Conservation (phyloP, 2,888 invertebrate species). For the Himalopsyche japonica region DNA sequence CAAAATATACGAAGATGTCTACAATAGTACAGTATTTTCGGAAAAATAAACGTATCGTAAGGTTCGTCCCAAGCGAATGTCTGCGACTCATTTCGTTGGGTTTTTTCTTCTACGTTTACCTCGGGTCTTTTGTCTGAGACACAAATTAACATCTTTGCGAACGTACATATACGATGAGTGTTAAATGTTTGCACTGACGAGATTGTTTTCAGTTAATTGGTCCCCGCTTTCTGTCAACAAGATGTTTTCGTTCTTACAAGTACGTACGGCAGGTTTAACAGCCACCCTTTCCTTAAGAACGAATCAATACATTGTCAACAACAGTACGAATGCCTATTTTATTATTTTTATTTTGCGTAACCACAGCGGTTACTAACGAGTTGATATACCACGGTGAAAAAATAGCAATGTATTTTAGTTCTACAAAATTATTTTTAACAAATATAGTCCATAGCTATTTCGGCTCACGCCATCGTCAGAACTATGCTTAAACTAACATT, state of each 20-base stretch:
- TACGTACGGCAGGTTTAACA: not conserved
- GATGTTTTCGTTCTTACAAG: not conserved
- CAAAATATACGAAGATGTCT: too few relatives aligned
- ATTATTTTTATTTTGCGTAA: too few relatives aligned
- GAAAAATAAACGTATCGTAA: not conserved
- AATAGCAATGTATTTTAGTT: too few relatives aligned
- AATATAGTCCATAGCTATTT: too few relatives aligned
- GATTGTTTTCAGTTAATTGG: not conserved
- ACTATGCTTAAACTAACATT: too few relatives aligned
- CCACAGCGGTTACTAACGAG: too few relatives aligned
- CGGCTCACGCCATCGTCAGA: too few relatives aligned
- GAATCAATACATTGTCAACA: not conserved
- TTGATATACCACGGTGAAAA: too few relatives aligned
- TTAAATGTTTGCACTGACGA: not conserved
- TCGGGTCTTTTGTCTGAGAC: not conserved
- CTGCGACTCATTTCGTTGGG: not conserved
- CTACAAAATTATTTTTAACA: too few relatives aligned
- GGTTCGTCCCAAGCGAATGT: not conserved
- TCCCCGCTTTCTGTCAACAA: not conserved
- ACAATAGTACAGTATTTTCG: not conserved
- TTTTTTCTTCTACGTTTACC: not conserved
- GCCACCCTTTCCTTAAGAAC: not conserved
- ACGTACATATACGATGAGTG: not conserved
- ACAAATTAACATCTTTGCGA: not conserved
- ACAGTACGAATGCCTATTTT: too few relatives aligned